A percentile compares a stretch with the other conserved stretches of the same genome.
phyloP scores from a whole-genome alignment of 2,113 vertebrate genomes.

The Lanius collurio region DNA sequence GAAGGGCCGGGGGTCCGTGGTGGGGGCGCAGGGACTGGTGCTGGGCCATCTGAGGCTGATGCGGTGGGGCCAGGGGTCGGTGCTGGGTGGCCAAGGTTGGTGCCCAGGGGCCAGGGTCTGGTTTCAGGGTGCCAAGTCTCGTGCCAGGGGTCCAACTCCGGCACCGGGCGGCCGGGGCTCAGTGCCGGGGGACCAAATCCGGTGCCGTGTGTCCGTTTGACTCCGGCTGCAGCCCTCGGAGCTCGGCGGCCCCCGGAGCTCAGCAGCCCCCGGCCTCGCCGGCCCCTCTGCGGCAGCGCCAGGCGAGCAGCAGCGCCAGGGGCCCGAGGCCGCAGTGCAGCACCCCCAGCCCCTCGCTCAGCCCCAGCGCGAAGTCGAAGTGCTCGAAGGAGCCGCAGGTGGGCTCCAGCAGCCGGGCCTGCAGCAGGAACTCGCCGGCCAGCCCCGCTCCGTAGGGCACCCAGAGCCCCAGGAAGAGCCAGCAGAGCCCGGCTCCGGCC shows the following conservation, averaged over 20 bases:
- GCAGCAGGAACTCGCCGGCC: not conserved
- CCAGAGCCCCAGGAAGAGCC: not conserved
- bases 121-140: not conserved
- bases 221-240: not conserved
- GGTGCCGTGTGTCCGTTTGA: not conserved
- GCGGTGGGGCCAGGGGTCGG: not conserved
- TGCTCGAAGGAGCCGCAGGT: not conserved
- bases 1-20: not conserved
- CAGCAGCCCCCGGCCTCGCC: not conserved
- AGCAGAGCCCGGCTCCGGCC: not conserved
- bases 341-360: not conserved
- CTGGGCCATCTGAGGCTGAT: not conserved
- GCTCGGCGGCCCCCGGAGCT: not conserved
- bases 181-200: no score
- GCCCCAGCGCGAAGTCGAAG: not conserved
- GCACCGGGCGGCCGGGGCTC: no score
- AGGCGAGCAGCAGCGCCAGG: not conserved
- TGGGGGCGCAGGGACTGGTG: not conserved
- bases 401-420: not conserved
- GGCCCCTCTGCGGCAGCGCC: not conserved
- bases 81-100: not conserved
- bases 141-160: no score
- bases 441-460: not conserved
- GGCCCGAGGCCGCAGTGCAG: not conserved
- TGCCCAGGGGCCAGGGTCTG: not conserved